Conservation (phyloP, 1,140 invertebrate species). For the Laodelphax striatellus region DNA sequence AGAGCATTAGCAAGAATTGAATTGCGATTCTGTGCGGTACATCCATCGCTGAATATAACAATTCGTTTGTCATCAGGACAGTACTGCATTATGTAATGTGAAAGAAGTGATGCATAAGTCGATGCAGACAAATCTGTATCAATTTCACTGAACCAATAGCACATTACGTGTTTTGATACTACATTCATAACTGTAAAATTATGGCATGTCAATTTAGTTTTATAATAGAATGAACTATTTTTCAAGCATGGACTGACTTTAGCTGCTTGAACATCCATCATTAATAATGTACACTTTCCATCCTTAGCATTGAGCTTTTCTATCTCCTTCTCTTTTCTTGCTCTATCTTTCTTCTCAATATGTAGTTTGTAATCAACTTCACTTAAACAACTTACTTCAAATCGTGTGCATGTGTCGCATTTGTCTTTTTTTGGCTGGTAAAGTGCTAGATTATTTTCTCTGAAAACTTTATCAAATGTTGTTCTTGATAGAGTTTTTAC, state of each 20-base stretch:
- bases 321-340: constrained; percentile 19
- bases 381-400: constrained; percentile 18
- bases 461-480: constrained; percentile 3
- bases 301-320: constrained; percentile 21
- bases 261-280: constrained; percentile 31
- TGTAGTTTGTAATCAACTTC: constrained; percentile 20
- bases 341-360: constrained; percentile 20
- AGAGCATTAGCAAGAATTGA: constrained; percentile 26
- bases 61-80: constrained; percentile 9
- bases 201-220: constrained; percentile 32
- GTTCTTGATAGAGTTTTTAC: too few species aligned
- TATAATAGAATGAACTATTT: constrained; percentile 32
- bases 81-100: constrained; percentile 25
- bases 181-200: constrained; percentile 37
- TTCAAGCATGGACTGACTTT: constrained; percentile 29
- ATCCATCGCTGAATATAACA: constrained; percentile 26
- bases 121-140: constrained; percentile 30
- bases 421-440: constrained; percentile 23
- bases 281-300: constrained; percentile 21
- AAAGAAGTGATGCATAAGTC: constrained; percentile 28
- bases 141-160: constrained; percentile 34
- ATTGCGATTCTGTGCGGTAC: constrained; percentile 28
- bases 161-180: constrained; percentile 23
- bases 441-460: constrained; percentile 19
- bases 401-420: constrained; percentile 22